A percentile compares a stretch with the other conserved stretches of the same genome.
Evolutionary conservation across 2,888 invertebrate species (phyloP).

Genomic region (Sinhomidia bicolor): DNA sequence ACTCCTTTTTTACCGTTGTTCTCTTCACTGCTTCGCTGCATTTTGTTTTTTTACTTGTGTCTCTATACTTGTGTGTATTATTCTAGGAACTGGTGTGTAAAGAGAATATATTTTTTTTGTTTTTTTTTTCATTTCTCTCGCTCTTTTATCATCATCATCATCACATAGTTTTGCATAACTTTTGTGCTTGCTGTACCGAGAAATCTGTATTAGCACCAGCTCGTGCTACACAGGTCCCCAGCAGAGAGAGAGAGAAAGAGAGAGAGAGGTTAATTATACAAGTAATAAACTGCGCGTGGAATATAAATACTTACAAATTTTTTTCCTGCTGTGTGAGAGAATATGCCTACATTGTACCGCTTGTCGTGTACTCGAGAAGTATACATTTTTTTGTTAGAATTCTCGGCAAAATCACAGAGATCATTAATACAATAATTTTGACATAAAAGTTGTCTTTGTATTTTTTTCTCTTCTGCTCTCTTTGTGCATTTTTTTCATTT

Average conservation of each 20-base stretch:
- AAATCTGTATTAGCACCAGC: not conserved
- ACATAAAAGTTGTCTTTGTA: conserved; percentile 23
- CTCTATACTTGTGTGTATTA: too few relatives aligned
- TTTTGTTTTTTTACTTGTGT: too few relatives aligned
- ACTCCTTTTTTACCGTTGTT: conserved; percentile 32
- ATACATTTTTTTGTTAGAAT: too few relatives aligned
- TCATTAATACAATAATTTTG: conserved; percentile 27
- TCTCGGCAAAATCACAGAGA: not conserved
- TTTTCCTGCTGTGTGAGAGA: not conserved
- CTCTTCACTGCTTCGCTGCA: not conserved
- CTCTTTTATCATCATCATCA: too few relatives aligned
- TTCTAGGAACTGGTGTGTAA: not conserved
- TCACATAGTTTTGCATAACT: not conserved
- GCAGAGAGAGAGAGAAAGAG: not conserved
- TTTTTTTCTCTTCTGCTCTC: too few relatives aligned
- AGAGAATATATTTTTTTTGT: not conserved
- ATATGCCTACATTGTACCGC: too few relatives aligned
- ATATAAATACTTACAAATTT: conserved; percentile 5
- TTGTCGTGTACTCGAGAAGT: too few relatives aligned
- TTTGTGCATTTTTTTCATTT: not conserved
- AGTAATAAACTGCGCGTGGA: conserved; percentile 35
- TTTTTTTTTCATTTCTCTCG: not conserved
- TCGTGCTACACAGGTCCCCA: not conserved
- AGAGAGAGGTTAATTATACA: conserved; percentile 34
- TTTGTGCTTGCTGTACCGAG: not conserved